Percentiles rank a stretch among this genome's conserved stretches.
Conservation (phyloP, 2,113 vertebrate species). For the Gopherus evgoodei region DNA sequence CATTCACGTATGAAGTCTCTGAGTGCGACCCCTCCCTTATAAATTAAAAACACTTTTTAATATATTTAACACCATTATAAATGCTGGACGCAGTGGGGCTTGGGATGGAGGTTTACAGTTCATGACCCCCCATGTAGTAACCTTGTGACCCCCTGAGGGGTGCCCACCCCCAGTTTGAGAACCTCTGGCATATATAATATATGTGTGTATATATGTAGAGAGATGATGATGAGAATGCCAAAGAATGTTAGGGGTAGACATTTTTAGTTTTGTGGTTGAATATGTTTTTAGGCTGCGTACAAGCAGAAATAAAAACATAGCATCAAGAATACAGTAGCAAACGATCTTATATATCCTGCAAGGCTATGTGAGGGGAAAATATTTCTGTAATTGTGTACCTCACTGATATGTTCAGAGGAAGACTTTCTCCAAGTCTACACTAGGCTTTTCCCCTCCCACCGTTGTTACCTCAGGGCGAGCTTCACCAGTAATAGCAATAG, state of each 20-base stretch:
- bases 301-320: not conserved
- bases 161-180: too few species aligned
- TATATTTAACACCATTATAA: too few species aligned
- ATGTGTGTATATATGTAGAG: not conserved
- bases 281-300: not conserved
- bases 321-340: not conserved
- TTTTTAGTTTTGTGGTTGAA: not conserved
- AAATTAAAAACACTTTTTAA: too few species aligned
- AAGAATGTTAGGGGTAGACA: not conserved
- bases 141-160: too few species aligned
- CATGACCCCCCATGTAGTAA: too few species aligned
- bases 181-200: too few species aligned
- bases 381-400: not conserved
- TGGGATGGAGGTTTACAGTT: too few species aligned
- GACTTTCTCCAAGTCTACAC: not conserved
- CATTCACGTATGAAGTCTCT: too few species aligned
- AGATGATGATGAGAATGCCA: not conserved
- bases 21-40: too few species aligned
- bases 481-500: not conserved
- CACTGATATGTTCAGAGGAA: not conserved
- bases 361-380: not conserved
- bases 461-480: not conserved
- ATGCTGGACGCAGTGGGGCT: too few species aligned
- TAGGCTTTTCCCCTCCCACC: fast-evolving
- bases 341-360: not conserved